A percentile compares a stretch with the other conserved stretches of the same genome.
Evolutionary conservation across 2,888 invertebrate species (phyloP).

Genomic region (Pseudococcus jackbeardsleyi): DNA sequence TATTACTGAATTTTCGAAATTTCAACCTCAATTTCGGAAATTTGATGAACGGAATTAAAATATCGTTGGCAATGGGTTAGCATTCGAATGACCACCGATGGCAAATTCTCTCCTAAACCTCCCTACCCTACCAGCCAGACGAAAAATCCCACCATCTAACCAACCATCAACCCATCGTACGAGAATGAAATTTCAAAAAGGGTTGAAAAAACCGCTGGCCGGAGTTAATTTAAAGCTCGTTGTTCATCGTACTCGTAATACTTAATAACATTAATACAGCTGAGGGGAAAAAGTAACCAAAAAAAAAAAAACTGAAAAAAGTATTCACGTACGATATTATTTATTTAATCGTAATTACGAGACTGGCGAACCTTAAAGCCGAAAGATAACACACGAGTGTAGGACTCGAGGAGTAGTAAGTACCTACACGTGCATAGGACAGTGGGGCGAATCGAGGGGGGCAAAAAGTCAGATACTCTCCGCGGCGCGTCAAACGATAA

Average conservation of each 20-base stretch:
- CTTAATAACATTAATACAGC: not conserved
- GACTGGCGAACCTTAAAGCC: conserved; percentile 24
- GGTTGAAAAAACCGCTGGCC: too few relatives aligned
- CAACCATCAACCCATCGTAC: too few relatives aligned
- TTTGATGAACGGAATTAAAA: too few relatives aligned
- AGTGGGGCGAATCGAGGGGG: not conserved
- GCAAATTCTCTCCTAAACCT: too few relatives aligned
- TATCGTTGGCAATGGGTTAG: too few relatives aligned
- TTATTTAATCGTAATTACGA: conserved; percentile 51
- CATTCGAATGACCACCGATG: too few relatives aligned
- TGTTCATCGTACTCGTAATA: not conserved
- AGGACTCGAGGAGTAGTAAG: not conserved
- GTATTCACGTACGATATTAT: conserved; percentile 41
- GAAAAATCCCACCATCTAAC: too few relatives aligned
- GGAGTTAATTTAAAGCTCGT: not conserved
- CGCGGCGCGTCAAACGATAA: not conserved
- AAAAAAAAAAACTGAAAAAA: not conserved
- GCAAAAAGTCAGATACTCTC: not conserved
- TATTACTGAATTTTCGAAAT: too few relatives aligned
- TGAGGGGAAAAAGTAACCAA: too few relatives aligned
- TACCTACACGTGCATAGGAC: not conserved
- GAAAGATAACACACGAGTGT: conserved; percentile 20
- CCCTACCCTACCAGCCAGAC: too few relatives aligned
- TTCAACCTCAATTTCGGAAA: too few relatives aligned
- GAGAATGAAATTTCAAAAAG: too few relatives aligned